These are phyloP conservation scores for Garrulus glandarius DNA, from an alignment of 2,797 vertebrate genomes.

Conservation along the genomic window DNA sequence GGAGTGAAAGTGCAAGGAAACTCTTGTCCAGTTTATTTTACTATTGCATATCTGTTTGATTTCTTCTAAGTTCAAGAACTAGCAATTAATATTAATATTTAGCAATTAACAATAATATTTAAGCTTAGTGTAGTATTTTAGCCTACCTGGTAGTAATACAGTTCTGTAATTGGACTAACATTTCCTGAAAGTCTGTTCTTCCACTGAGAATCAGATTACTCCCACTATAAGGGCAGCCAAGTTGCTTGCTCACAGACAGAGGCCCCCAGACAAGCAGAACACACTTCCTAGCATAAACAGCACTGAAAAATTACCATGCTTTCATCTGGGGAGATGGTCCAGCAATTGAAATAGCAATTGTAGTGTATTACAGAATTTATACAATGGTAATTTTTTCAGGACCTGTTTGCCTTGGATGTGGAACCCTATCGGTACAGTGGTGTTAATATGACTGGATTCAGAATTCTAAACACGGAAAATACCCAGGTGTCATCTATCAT, in stretches of 20 bases:
- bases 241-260: neutral
- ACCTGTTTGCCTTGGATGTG: slow-evolving; percentile 95
- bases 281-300: neutral
- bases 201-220: neutral
- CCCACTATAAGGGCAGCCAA: neutral
- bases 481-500: slow-evolving; percentile 94
- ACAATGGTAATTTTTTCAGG: slow-evolving; percentile 66
- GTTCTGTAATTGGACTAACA: neutral
- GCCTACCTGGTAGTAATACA: neutral
- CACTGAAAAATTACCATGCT: neutral
- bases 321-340: neutral
- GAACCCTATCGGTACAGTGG: slow-evolving; percentile 95
- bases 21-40: neutral
- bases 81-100: neutral
- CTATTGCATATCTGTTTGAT: neutral
- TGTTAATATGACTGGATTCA: slow-evolving; percentile 97
- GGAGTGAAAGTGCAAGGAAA: neutral
- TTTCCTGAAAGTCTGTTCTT: neutral
- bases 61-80: neutral
- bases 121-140: neutral
- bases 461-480: slow-evolving; percentile 95
- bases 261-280: neutral
- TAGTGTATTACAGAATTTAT: neutral
- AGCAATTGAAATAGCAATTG: neutral
- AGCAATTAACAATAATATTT: neutral